Evolutionary conservation across 30 jellyfish, hydroid and myxozoan genomes (phyloP).

Genomic region (Rhopilema esculentum): DNA sequence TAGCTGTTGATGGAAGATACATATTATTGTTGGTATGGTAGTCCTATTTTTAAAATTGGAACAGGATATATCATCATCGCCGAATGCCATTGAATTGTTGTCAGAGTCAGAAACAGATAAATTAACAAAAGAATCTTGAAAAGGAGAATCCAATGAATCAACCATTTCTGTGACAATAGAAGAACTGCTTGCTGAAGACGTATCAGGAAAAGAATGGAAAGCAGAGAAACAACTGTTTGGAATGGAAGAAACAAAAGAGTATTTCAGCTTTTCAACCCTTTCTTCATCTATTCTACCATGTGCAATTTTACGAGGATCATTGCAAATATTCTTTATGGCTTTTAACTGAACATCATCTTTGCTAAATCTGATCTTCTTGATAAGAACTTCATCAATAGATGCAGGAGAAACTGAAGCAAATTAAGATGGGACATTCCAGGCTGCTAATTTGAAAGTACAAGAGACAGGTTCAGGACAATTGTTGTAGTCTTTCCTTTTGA

Average conservation of each 20-base stretch:
- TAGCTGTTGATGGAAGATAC: constrained; percentile 1
- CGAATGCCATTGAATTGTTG: constrained; percentile 29
- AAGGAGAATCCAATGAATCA: constrained; percentile 29
- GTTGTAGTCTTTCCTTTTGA: constrained; percentile 35
- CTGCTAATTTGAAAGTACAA: constrained; percentile 36
- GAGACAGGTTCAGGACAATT: constrained; percentile 26
- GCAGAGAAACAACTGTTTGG: constrained; percentile 28
- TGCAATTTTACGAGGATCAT: constrained; percentile 19
- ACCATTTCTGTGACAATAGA: constrained; percentile 24
- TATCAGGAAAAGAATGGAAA: constrained; percentile 31
- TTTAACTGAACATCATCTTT: constrained; percentile 5
- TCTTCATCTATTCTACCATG: constrained; percentile 3
- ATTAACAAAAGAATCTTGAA: constrained; percentile 22
- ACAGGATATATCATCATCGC: constrained; percentile 34
- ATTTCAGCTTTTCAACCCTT: constrained; percentile 9
- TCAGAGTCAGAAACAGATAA: constrained; percentile 9
- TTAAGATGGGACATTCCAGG: constrained; percentile 53
- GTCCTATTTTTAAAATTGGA: constrained; percentile 38
- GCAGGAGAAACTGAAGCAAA: constrained; percentile 6
- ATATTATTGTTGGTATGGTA: neutral
- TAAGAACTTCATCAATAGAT: constrained; percentile 30
- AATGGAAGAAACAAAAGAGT: constrained; percentile 5
- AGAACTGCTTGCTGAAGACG: neutral
- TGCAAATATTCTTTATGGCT: neutral
- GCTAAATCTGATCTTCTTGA: constrained; percentile 28